These are phyloP conservation scores for Augochlorella aurata DNA, from an alignment of 2,888 invertebrate genomes.

Conservation along the genomic window DNA sequence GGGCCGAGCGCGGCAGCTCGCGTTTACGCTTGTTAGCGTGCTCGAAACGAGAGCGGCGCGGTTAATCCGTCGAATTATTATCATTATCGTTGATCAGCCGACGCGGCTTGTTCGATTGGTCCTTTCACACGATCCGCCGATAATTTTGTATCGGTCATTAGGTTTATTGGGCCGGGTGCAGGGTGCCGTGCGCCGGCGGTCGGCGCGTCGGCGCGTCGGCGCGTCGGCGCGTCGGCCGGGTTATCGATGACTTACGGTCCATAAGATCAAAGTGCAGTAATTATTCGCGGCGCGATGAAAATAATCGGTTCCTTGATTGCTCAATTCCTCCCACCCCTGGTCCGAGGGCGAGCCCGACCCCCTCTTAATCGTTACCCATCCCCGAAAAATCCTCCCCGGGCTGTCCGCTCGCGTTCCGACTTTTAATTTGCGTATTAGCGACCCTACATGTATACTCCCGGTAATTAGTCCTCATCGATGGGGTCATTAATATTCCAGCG, in stretches of 20 bases:
- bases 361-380: conserved; percentile 72
- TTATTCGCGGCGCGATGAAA: conserved; percentile 65
- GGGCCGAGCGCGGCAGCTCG: not conserved
- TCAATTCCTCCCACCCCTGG: conserved; percentile 63
- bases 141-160: conserved; percentile 69
- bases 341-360: conserved; percentile 18
- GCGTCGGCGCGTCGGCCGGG: conserved; percentile 16
- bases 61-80: conserved; percentile 64
- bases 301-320: conserved; percentile 74
- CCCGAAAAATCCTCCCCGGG: conserved; percentile 49
- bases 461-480: conserved; percentile 71
- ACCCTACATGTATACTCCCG: conserved; percentile 44
- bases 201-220: too few relatives aligned
- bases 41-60: conserved; percentile 28
- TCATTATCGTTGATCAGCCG: conserved; percentile 64
- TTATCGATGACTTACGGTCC: conserved; percentile 68
- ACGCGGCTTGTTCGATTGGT: conserved; percentile 52
- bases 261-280: conserved; percentile 68
- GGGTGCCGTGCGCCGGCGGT: not conserved
- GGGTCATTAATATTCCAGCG: conserved; percentile 71
- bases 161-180: conserved; percentile 54
- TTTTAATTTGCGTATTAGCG: conserved; percentile 72
- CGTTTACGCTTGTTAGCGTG: conserved; percentile 31
- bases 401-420: conserved; percentile 50
- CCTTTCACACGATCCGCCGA: conserved; percentile 62